A percentile compares a stretch with the other conserved stretches of the same genome.
Conservation (phyloP, 2,113 vertebrate species). For the Oreochromis tanganicae region DNA sequence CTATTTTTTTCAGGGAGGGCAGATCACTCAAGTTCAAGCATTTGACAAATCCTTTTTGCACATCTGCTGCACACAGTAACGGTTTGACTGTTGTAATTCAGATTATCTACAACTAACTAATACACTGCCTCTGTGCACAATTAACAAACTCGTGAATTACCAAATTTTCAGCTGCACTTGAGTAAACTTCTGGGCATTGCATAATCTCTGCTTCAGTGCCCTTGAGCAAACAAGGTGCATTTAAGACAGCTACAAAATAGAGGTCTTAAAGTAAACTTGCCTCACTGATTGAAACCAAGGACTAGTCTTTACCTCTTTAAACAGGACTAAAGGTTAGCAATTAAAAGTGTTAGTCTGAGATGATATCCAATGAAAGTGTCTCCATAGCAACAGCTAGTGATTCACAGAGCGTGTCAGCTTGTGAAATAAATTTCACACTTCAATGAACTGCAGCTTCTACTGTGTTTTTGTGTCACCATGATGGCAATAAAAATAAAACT, state of each 20-base stretch:
- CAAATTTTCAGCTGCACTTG: neutral
- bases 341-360: constrained; percentile 61
- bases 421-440: constrained; percentile 72
- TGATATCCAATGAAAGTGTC: constrained; percentile 55
- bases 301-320: constrained; percentile 36
- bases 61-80: neutral
- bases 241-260: neutral
- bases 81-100: neutral
- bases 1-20: neutral
- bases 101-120: neutral
- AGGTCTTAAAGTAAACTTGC: neutral
- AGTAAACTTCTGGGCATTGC: neutral
- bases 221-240: neutral
- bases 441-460: constrained; percentile 24
- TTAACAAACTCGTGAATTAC: neutral
- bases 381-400: constrained; percentile 70
- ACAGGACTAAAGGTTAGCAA: constrained; percentile 60
- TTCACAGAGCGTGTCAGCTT: constrained; percentile 62
- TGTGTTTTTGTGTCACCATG: neutral
- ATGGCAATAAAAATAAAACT: constrained; percentile 3
- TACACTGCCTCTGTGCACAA: neutral
- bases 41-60: neutral
- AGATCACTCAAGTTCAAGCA: neutral
- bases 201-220: neutral
- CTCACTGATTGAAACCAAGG: neutral